Evolutionary conservation across 2,797 vertebrate genomes (phyloP).

Genomic region (Anas capensis): DNA sequence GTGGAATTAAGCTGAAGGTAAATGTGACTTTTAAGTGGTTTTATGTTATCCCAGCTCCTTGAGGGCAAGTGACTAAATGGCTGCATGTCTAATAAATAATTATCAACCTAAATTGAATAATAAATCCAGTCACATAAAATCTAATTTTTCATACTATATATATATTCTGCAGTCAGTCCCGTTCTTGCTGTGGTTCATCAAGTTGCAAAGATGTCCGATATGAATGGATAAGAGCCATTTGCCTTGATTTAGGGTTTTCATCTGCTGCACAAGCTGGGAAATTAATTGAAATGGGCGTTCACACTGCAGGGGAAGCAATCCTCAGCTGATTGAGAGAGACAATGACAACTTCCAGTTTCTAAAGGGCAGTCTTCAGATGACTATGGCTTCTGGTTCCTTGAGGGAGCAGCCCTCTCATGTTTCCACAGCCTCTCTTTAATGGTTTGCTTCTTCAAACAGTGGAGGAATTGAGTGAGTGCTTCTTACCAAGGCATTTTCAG

Average conservation of each 20-base stretch:
- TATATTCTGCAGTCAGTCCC: slow-evolving; percentile 1
- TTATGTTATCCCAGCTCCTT: not conserved
- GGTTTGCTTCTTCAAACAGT: not conserved
- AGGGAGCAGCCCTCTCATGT: not conserved
- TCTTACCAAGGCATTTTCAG: not conserved
- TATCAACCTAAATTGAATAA: slow-evolving; percentile 32
- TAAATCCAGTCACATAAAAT: slow-evolving; percentile 27
- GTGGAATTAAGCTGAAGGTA: not conserved
- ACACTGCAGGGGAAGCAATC: not conserved
- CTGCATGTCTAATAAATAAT: slow-evolving; percentile 41
- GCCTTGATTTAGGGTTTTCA: slow-evolving; percentile 43
- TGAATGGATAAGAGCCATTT: slow-evolving; percentile 6
- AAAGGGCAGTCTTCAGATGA: not conserved
- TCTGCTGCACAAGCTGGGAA: not conserved
- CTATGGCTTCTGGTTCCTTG: not conserved
- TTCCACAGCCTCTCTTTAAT: not conserved
- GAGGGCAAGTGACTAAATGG: slow-evolving; percentile 1
- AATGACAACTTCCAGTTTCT: not conserved
- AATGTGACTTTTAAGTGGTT: not conserved
- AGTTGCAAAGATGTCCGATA: not conserved
- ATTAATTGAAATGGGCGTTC: slow-evolving; percentile 28
- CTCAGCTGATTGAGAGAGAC: not conserved
- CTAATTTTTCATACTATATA: slow-evolving; percentile 4
- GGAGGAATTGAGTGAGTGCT: not conserved
- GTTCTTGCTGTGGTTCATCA: slow-evolving; percentile 10